Evolutionary conservation across 2,113 vertebrate genomes (phyloP), one percentile per base, ranked within the genome.

Genomic region (Axis porcinus): DNA sequence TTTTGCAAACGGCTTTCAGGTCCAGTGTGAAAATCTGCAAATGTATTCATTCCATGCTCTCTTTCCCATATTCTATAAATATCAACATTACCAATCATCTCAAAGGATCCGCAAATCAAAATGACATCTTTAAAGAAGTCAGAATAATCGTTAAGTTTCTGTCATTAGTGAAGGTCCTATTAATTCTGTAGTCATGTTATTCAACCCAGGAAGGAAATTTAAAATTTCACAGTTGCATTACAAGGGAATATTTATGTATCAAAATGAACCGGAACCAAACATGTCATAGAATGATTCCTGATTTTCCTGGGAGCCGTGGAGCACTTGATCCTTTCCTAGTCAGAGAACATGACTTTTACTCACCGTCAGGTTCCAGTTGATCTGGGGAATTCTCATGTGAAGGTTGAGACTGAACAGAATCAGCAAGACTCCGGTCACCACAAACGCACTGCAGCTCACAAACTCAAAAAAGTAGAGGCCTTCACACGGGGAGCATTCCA

Each of bases 401-500:
- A 99, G 99, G 97, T 99, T 99, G 90, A 99, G 99, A 91, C 99
- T 99, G 99, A 99, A 99, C 98, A 99, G 98, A 95, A 99, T 98
- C 97, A 99, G 99, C 92, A 99, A 98, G 94, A 99, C 99, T 58
- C 99, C 99, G 0, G 99, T 99, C 96, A 99, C 99, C 97, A 99
- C 99, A 76, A 99, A 99, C 1, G 99, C 99, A 94, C 99, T 99
- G 97, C 99, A 99, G 99, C 99, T 99, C 97, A 99, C 99, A 96
- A 99, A 99, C 99, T 99, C 99, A 10, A 99, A 99, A 98, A 99
- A 99, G 98, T 99, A 99, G 96, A 99, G 99, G 70, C 99, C 99
- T 98, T 99, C 99, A 2, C 99, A 99, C 1, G 99, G 99, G 81
- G 99, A 99, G 89, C 99, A 99, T 98, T 99, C 98, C 99, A 99